Evolutionary conservation across 2,113 vertebrate genomes (phyloP), one percentile per base, ranked within the genome.

Genomic region (Pseudopipra pipra): DNA sequence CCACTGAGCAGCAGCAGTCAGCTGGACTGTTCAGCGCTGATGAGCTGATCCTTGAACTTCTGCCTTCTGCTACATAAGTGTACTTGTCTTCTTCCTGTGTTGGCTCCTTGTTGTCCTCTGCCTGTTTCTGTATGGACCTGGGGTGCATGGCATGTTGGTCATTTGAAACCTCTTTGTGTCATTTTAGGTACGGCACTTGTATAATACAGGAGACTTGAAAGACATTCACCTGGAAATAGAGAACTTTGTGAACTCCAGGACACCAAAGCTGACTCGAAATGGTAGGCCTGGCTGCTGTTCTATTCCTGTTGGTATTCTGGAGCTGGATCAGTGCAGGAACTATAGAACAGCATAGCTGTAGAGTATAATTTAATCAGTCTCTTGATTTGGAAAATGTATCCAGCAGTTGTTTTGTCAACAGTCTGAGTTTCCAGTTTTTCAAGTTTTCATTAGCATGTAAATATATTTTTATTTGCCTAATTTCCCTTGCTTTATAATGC

Each of bases 141-240:
- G 7, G 6, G 16, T 84, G 21, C 11, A 0, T 19, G 28, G 11
- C 8, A 9, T 17, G 12, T 74, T 58, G 44, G 24, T 58, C 1
- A 59, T 56, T 58, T 56, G 31, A n/a, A 15, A 28, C 41, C 18
- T 39, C 66, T 43, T 43, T 63, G 65, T 54, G 80, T 81, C 55
- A 16, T 74, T 73, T 59, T 95, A 99, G 99, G 98, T 99, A 62
- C 98, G 98, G 37, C 99, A 99, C 93, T 98, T 99, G 51, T 98
- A 98, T 21, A 98, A 99, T 87, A 99, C 99, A 1, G 99, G 99
- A 77, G 99, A 99, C 87, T 92, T 98, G 67, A 98, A 98, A 91
- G 99, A 99, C 80, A 97, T 99, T 92, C 98, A 98, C 43, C 95
- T 99, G 28, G 98, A 99, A 95, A 98, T 99, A 65, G 99, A 99